phyloP scores from a whole-genome alignment of 2,113 vertebrate species.

The Pluvianellus socialis region DNA sequence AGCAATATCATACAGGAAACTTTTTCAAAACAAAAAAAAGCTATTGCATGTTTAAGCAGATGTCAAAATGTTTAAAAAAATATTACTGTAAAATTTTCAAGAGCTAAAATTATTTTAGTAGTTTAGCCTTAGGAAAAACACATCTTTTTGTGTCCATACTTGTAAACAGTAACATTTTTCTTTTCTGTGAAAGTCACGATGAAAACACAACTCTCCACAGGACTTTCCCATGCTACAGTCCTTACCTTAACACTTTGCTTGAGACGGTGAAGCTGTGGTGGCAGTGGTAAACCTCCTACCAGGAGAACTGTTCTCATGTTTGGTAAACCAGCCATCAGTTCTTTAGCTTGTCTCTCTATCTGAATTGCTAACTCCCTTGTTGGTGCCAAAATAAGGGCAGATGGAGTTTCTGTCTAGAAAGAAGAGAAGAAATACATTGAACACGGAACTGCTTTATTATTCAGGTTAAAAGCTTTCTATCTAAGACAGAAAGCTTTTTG shows the following conservation, averaged over 20 bases:
- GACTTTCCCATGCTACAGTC: neutral
- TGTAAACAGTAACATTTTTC: neutral
- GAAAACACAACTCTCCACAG: neutral
- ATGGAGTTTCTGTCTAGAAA: constrained; percentile 70
- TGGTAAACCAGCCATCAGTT: constrained; percentile 86
- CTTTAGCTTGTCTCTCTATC: constrained; percentile 91
- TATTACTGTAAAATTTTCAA: neutral
- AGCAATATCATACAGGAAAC: neutral
- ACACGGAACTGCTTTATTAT: neutral
- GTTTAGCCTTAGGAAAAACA: neutral
- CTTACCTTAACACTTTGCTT: constrained; percentile 89
- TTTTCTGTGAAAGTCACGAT: neutral
- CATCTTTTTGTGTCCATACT: fast-evolving
- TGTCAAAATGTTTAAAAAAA: neutral
- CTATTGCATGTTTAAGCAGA: neutral
- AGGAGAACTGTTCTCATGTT: constrained; percentile 92
- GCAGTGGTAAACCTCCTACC: constrained; percentile 92
- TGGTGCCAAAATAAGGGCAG: constrained; percentile 88
- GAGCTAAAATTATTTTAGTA: neutral
- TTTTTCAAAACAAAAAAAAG: neutral
- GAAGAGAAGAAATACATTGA: neutral
- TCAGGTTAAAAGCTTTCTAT: neutral
- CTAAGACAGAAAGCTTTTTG: neutral
- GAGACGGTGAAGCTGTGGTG: constrained; percentile 91
- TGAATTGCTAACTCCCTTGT: constrained; percentile 95